Evolutionary conservation across 1,140 invertebrate genomes (phyloP), one percentile per base, ranked within the genome.

Genomic region (Brachionus angularis): DNA sequence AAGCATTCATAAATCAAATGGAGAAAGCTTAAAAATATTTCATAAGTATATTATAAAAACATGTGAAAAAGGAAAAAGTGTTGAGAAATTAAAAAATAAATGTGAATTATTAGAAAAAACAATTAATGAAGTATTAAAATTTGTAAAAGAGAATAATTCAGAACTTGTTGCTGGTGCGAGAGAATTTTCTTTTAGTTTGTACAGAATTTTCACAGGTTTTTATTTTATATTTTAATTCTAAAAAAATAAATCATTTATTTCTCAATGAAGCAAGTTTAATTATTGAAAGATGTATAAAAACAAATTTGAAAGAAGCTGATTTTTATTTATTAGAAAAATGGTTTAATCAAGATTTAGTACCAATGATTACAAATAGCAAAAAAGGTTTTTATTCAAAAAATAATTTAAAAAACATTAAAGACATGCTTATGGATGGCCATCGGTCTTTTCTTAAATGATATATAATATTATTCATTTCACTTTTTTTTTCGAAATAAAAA

Each of bases 1-100:
- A 67, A 84, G 84, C 8, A 78, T 86, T 7, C 74, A 70, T 23
- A 85, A 85, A 72, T 80, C 79, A 10, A 75, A 83, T 18, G 84
- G 82, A 4, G 76, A 82, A 70, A 79, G 79, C 10, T 72, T 86
- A 12, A 29, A 74, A 5, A 76, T 80, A 3, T 82, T 82, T 21
- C 33, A 34, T 21, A 29, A 67, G 23, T 25, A 18, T 29, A 53
- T 74, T 18, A 55, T 44, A 16, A 70, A 73, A 46, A 72, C 76
- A 18, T 71, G 75, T 49, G 36, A 62, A 42, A 5, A 44, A 12
- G 52, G 50, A 7, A 71, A 34, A 34, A 67, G 47, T 47, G 31
- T 21, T 36, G 62, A 67, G 8, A 21, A n/a, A 47, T 42, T 67
- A 5, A 31, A 21, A 3, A 7, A 46, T 23, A 47, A 67, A 31